A percentile compares a stretch with the other conserved stretches of the same genome.
Evolutionary conservation across 2,797 vertebrate species (phyloP).

Genomic region (Falco peregrinus): DNA sequence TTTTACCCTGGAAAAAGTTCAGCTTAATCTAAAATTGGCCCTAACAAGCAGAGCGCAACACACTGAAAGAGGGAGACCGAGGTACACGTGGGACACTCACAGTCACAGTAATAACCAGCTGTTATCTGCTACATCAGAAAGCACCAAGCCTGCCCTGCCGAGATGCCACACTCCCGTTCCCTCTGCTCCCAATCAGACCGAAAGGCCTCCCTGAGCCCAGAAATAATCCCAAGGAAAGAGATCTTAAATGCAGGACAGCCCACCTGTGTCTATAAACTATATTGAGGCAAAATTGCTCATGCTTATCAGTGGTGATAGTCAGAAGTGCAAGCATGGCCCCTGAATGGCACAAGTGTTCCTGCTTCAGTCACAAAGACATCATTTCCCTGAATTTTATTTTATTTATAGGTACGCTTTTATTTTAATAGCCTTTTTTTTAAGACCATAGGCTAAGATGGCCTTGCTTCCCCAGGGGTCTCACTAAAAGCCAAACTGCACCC

Average conservation of each 20-base stretch:
- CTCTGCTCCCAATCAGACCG: neutral
- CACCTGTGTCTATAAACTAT: conserved; percentile 3
- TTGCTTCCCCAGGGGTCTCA: conserved; percentile 65
- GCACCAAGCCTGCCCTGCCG: neutral
- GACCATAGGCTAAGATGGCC: conserved; percentile 62
- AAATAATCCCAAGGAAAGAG: neutral
- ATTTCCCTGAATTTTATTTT: conserved; percentile 73
- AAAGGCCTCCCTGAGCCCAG: neutral
- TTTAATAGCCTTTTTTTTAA: conserved; percentile 75
- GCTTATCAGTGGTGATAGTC: conserved; percentile 37
- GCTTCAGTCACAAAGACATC: conserved; percentile 70
- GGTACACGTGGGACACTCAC: neutral
- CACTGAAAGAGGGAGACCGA: neutral
- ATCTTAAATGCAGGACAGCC: neutral
- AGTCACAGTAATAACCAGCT: neutral
- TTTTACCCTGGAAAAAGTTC: neutral
- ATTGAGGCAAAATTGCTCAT: neutral
- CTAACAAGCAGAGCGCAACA: neutral
- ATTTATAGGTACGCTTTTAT: conserved; percentile 76
- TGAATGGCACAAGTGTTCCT: conserved; percentile 75
- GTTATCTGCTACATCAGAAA: neutral
- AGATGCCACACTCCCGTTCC: neutral
- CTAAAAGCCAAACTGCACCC: conserved; percentile 78
- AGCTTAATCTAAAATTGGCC: neutral
- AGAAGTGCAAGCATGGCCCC: neutral